Evolutionary conservation across 1,140 invertebrate species (phyloP).

Genomic region (Cyphomyrmex costatus): DNA sequence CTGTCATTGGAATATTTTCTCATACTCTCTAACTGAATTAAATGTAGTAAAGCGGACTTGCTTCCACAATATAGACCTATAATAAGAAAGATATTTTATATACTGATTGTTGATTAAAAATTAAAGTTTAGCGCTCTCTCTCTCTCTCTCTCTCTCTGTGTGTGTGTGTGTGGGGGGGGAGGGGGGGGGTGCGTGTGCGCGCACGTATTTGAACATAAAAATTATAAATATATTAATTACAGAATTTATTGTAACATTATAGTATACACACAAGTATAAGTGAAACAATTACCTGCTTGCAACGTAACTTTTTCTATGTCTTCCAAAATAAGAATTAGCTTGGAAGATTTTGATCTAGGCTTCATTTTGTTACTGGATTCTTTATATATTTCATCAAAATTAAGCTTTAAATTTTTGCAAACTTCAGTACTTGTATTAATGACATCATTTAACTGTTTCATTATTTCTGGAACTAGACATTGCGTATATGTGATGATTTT

Average conservation of each 20-base stretch:
- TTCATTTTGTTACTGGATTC: conserved; percentile 74
- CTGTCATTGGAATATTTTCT: conserved; percentile 86
- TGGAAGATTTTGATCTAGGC: conserved; percentile 80
- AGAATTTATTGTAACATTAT: neutral
- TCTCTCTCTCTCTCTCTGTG: no score
- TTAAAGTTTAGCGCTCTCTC: no score
- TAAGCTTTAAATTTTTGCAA: conserved; percentile 47
- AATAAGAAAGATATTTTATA: conserved; percentile 60
- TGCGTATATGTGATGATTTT: conserved; percentile 75
- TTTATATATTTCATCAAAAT: neutral
- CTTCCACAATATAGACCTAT: conserved; percentile 88
- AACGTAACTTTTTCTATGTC: conserved; percentile 85
- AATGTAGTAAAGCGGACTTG: conserved; percentile 87
- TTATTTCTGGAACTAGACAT: neutral
- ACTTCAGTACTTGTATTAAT: neutral
- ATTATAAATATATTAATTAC: neutral
- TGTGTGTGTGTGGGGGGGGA: no score
- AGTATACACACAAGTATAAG: neutral
- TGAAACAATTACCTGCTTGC: conserved; percentile 85
- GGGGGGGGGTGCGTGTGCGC: no score
- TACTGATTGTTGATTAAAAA: neutral
- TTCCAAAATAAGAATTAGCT: conserved; percentile 83
- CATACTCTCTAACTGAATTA: conserved; percentile 89
- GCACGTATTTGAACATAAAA: conserved; percentile 28
- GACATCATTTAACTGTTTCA: conserved; percentile 56